Evolutionary conservation across 30 jellyfish, hydroid and myxozoan species (phyloP).

Genomic region (Hydractinia echinata): DNA sequence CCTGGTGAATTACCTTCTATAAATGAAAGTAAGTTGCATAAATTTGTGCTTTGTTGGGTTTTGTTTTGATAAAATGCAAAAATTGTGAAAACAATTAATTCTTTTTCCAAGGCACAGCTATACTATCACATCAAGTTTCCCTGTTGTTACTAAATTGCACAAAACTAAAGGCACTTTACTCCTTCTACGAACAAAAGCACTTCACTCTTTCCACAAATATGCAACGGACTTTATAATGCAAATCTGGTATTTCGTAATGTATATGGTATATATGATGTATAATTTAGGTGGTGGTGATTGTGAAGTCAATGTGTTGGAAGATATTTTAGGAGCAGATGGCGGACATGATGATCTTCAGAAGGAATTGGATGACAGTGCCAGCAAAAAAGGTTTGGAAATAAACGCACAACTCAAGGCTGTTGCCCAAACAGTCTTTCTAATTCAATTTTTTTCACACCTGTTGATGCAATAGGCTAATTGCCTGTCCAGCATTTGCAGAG

Average conservation of each 20-base stretch:
- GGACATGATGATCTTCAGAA: constrained; percentile 79
- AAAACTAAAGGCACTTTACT: too few relatives aligned
- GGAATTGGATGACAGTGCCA: constrained; percentile 61
- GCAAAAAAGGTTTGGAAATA: constrained; percentile 19
- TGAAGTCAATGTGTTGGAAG: constrained; percentile 68
- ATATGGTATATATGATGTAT: too few relatives aligned
- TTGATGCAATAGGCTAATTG: not conserved
- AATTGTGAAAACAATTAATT: too few relatives aligned
- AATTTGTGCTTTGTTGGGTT: too few relatives aligned
- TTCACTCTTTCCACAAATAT: too few relatives aligned
- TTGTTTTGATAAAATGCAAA: too few relatives aligned
- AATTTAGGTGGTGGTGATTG: constrained; percentile 38
- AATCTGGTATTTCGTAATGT: not conserved
- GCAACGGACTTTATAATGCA: not conserved
- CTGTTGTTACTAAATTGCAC: too few relatives aligned
- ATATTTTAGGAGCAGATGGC: constrained; percentile 51
- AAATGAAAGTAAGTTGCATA: constrained; percentile 18
- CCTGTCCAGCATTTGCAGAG: too few relatives aligned
- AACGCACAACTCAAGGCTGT: not conserved
- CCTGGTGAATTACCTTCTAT: constrained; percentile 34
- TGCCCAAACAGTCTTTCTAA: too few relatives aligned
- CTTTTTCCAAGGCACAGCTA: too few relatives aligned
- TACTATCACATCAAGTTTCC: too few relatives aligned
- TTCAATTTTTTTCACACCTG: not conserved
- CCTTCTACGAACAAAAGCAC: too few relatives aligned